Evolutionary conservation across 2,797 vertebrate species (phyloP).

Genomic region (Eupleurogrammus muticus): DNA sequence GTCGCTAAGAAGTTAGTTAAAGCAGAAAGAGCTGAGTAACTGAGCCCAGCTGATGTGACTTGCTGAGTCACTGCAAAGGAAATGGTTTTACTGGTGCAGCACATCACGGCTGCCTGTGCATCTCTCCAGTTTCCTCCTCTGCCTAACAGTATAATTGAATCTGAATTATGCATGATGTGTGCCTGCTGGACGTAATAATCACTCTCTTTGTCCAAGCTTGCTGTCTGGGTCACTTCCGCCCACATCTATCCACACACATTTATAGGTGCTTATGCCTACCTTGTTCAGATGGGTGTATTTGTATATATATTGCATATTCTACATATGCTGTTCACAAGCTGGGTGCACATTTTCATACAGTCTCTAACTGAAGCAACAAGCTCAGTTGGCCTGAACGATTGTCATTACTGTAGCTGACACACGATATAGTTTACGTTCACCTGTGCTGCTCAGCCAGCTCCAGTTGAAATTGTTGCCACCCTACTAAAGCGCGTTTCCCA

Average conservation of each 20-base stretch:
- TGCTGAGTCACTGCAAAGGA: conserved; percentile 30
- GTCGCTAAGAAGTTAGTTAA: conserved; percentile 12
- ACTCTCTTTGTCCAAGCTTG: conserved; percentile 4
- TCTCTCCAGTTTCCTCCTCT: conserved; percentile 34
- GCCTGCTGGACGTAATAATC: conserved; percentile 34
- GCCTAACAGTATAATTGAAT: conserved; percentile 56
- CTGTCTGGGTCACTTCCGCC: neutral
- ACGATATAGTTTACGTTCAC: conserved; percentile 9
- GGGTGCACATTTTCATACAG: neutral
- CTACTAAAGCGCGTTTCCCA: conserved; percentile 14
- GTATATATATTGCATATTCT: conserved; percentile 1
- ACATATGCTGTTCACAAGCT: neutral
- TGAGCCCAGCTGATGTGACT: conserved; percentile 22
- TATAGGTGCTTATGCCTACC: neutral
- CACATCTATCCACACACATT: neutral
- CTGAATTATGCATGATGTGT: conserved; percentile 61
- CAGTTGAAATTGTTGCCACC: conserved; percentile 10
- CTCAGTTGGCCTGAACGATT: conserved; percentile 27
- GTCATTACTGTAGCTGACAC: conserved; percentile 17
- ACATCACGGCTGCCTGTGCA: neutral
- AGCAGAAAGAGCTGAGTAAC: conserved; percentile 29
- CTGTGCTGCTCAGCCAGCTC: conserved; percentile 22
- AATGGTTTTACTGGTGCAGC: conserved; percentile 41
- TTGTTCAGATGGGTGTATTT: neutral
- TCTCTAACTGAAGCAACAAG: conserved; percentile 46